Base-by-base conservation (phyloP, 2,797 vertebrate genomes). In the Dromococcyx pavoninus region DNA sequence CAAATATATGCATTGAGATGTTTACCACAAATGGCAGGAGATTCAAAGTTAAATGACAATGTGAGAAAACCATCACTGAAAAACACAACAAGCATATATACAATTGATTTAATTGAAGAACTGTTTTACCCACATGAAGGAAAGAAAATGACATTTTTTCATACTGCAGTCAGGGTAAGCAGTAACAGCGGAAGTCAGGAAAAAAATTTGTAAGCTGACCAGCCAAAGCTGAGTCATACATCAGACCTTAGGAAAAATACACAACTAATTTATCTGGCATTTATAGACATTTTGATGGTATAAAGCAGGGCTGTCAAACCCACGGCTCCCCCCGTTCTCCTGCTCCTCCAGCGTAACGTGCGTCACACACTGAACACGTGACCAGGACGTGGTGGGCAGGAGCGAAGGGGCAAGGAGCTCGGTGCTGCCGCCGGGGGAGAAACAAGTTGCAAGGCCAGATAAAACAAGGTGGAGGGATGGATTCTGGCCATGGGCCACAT, bases 111-210 rank as follows among this genome's bases (percentile, higher is more conserved):
- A 85, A 89, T 1, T 75, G 44, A 86, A 79, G 76, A 87, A 61
- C 6, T 76, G 17, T 56, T 92, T 76, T 91, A 87, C 39, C 33
- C 28, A 35, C 25, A 64, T 67, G 71, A 93, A 94, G 28, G 33
- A 86, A 46, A 46, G n/a, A 69, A 91, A 92, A 87, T 41, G 9
- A 27, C 48, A 54, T 82, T 73, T 92, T 89, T 94, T 92, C 64
- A 64, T 57, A 60, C 1, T 77, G 60, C 46, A 85, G 91, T 81
- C 83, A 91, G n/a, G 79, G 48, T 19, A 79, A 50, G 53, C 43
- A 91, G 9, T 44, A 87, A 82, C 33, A 92, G 13, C 48, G 91
- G 12, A 62, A 88, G 27, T 53, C 17, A 89, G 7, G 64, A 51
- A 79, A 87, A 84, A 33, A 44, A 30, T 37, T 2, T 35, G 7